Base-by-base conservation (phyloP, 2,888 invertebrate genomes). In the Dysmachus trigonus region DNA sequence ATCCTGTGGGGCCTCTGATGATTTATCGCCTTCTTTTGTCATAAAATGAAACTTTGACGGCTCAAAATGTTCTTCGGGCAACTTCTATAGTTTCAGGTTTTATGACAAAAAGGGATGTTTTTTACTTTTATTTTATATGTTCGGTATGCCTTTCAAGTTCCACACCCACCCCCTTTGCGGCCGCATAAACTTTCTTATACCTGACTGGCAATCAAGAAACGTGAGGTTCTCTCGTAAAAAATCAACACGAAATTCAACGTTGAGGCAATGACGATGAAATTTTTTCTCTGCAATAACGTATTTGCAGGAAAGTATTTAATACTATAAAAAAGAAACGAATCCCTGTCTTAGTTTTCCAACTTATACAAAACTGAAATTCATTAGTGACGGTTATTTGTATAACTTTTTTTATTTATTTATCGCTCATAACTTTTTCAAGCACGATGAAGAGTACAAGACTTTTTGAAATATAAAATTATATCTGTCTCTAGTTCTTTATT, bases 101-200 rank as follows among this genome's bases (percentile, higher is more conserved):
- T 73, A 73, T 35, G 31, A 18, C n/a, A 7, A 73, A 73, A n/a
- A 30, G 31, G 62, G 62, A 33, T 73, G 73, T n/a, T 73, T 73
- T 73, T 73, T 73, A 73, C 35, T 73, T 73, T 73, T 73, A 73
- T 18, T 73, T 73, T 73, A 73, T 73, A 73, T 73, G 31, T 13
- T 33, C 7, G n/a, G 73, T 47, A 47, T 47, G 47, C n/a, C 47
- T 31, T 15, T 6, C 7, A n/a, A n/a, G n/a, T n/a, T n/a, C n/a
- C n/a, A n/a, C n/a, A n/a, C n/a, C n/a, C n/a, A n/a, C n/a, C 73
- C 18, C 35, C 0, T 30, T 33, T 73, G 35, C 1, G 33, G 73
- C 15, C 33, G 30, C 31, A 31, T 31, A 72, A 72, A 18, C 0
- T 47, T 47, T n/a, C 47, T 47, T 47, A 47, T n/a, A 47, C 10